Percentiles rank a stretch among this genome's conserved stretches.
These are phyloP conservation scores for Petrocephalus sullivani DNA, from an alignment of 2,797 vertebrate genomes.

Conservation along the genomic window DNA sequence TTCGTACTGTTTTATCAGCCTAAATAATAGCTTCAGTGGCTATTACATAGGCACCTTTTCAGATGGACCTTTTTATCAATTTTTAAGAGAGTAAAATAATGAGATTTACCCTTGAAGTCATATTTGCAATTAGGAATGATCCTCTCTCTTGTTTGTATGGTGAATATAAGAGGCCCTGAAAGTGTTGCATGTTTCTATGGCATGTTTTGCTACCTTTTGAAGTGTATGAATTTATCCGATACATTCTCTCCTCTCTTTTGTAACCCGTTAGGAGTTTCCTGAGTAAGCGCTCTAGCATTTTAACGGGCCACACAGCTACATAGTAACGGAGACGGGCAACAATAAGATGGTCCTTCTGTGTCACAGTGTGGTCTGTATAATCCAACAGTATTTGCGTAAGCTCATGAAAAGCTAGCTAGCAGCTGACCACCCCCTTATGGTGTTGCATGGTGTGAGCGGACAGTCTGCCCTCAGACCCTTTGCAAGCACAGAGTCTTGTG, in stretches of 20 bases:
- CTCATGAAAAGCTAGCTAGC: background rate
- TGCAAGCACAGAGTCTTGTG: background rate
- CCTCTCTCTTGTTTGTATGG: background rate
- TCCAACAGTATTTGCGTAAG: background rate
- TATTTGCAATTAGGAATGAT: conserved; percentile 6
- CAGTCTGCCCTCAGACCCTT: background rate
- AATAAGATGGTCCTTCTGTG: background rate
- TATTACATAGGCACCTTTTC: background rate
- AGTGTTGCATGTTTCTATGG: background rate
- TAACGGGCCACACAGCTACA: background rate
- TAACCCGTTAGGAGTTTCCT: background rate
- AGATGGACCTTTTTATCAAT: background rate
- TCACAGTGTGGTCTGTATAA: background rate
- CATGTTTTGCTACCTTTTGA: conserved; percentile 6
- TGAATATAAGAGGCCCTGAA: background rate
- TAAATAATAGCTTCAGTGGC: background rate
- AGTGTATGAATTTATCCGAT: background rate
- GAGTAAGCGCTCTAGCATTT: background rate
- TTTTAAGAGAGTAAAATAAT: background rate
- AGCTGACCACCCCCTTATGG: background rate
- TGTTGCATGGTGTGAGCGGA: background rate
- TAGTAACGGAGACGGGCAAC: background rate
- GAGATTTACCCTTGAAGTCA: background rate
- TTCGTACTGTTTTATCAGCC: background rate
- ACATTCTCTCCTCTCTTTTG: background rate